A percentile compares a stretch with the other conserved stretches of the same genome.
Evolutionary conservation across 1,140 invertebrate genomes (phyloP).

Genomic region (Gyrodactylus salaris): DNA sequence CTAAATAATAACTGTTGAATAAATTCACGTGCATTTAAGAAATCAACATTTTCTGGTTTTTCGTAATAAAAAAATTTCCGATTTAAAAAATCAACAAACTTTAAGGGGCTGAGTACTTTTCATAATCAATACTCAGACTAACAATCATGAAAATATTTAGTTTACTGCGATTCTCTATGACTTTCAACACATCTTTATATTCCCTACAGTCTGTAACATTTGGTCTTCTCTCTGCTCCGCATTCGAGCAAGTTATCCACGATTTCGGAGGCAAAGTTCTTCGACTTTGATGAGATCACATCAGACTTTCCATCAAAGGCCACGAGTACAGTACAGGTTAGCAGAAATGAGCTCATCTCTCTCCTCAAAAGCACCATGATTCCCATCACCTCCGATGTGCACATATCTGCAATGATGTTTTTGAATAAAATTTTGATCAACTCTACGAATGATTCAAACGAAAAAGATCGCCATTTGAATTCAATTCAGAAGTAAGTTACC

Average conservation of each 20-base stretch:
- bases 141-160: no score
- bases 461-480: not conserved
- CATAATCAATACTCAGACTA: no score
- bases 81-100: no score
- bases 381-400: not conserved
- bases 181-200: no score
- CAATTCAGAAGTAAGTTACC: not conserved
- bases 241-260: not conserved
- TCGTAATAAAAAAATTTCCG: not conserved
- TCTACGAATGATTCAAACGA: not conserved
- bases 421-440: not conserved
- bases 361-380: not conserved
- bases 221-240: not conserved
- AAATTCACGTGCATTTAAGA: no score
- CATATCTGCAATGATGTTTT: not conserved
- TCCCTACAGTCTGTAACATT: not conserved
- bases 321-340: not conserved
- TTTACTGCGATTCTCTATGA: no score
- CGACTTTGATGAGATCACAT: not conserved
- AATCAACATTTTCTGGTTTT: not conserved
- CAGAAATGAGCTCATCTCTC: not conserved
- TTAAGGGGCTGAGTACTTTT: no score
- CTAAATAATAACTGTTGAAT: not conserved
- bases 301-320: not conserved
- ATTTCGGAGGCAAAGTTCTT: not conserved